Evolutionary conservation across 2,888 invertebrate genomes (phyloP).

Genomic region (Cancer borealis): DNA sequence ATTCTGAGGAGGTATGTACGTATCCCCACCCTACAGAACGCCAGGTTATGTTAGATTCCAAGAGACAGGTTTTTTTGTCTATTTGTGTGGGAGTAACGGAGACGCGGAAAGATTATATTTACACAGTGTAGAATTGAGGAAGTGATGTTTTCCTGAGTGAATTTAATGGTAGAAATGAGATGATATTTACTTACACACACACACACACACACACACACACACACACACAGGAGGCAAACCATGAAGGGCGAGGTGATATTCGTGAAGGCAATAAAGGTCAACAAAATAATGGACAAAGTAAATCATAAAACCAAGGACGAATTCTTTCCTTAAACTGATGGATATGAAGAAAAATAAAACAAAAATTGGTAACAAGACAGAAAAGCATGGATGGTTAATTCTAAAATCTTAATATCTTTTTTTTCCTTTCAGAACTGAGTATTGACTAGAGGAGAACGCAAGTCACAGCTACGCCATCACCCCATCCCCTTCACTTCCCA

Average conservation of each 20-base stretch:
- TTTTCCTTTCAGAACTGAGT: background rate
- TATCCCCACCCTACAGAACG: background rate
- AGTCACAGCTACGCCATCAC: background rate
- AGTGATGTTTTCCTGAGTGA: background rate
- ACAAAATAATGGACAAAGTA: no score
- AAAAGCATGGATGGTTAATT: no score
- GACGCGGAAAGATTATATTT: conserved; percentile 15
- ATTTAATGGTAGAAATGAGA: background rate
- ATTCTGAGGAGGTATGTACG: background rate
- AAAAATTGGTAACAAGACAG: background rate
- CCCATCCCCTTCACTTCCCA: background rate
- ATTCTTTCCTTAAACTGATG: no score
- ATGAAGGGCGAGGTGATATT: no score
- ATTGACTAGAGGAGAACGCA: background rate
- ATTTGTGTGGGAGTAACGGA: background rate
- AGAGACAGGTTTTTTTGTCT: background rate
- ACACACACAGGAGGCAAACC: no score
- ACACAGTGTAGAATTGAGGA: background rate
- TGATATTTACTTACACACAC: background rate
- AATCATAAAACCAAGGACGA: no score
- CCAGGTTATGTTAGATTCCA: background rate
- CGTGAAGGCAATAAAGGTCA: no score
- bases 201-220: no score
- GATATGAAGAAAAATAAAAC: no score
- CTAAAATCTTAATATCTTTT: background rate